These are phyloP conservation scores for Villa cingulata DNA, from an alignment of 2,888 invertebrate species.

Conservation along the genomic window DNA sequence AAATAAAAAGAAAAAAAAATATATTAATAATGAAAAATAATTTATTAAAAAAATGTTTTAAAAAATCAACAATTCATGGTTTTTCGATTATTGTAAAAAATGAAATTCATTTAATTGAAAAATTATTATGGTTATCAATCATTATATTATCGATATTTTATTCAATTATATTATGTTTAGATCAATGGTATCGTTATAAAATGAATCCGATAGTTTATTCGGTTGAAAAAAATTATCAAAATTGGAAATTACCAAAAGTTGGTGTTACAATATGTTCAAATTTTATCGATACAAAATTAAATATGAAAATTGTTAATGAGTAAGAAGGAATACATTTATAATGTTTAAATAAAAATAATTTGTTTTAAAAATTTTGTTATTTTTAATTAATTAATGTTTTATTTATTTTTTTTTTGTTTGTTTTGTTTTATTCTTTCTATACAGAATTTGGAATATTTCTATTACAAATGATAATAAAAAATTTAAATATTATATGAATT, in stretches of 20 bases:
- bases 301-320: conserved; percentile 18
- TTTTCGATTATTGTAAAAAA: conserved; percentile 24
- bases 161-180: conserved; percentile 20
- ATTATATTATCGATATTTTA: conserved; percentile 21
- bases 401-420: background rate
- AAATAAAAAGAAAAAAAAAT: too few relatives aligned
- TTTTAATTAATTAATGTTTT: too few relatives aligned
- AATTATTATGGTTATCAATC: conserved; percentile 23
- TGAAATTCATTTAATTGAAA: conserved; percentile 26
- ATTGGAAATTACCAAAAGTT: conserved; percentile 38
- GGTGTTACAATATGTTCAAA: conserved; percentile 39
- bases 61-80: conserved; percentile 27
- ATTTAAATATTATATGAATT: conserved; percentile 21
- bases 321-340: background rate
- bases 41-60: conserved; percentile 17
- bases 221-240: conserved; percentile 25
- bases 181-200: background rate
- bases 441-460: conserved; percentile 11
- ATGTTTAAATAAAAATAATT: too few relatives aligned
- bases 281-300: conserved; percentile 24
- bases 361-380: too few relatives aligned
- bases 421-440: background rate
- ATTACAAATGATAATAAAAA: conserved; percentile 1
- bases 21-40: background rate
- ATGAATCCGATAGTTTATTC: background rate